These are phyloP conservation scores for Apocheima hispidaria DNA, from an alignment of 2,888 invertebrate species.

Conservation along the genomic window DNA sequence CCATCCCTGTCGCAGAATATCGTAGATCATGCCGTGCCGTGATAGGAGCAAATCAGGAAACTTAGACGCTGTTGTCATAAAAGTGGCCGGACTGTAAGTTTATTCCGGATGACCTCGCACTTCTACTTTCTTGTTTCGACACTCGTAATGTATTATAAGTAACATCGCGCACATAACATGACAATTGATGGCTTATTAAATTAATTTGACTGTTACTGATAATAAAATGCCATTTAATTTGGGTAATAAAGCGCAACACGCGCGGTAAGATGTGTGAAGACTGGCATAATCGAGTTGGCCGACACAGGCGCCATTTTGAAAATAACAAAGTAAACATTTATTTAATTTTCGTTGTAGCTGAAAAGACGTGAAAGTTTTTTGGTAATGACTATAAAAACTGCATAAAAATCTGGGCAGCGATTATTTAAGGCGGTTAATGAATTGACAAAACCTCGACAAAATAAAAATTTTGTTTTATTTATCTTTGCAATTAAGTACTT, in stretches of 20 bases:
- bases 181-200: conserved; percentile 52
- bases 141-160: conserved; percentile 33
- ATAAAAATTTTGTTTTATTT: background rate
- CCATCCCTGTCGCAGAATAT: no score
- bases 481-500: background rate
- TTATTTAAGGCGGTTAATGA: background rate
- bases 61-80: background rate
- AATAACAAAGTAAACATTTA: no score
- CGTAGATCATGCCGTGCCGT: no score
- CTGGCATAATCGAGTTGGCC: conserved; percentile 18
- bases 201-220: conserved; percentile 52
- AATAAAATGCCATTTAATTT: conserved; percentile 49
- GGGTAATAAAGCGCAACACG: conserved; percentile 34
- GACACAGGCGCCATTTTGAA: conserved; percentile 11
- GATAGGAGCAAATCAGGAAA: background rate
- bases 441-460: background rate
- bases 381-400: background rate
- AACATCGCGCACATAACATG: conserved; percentile 38
- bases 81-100: background rate
- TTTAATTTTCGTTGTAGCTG: no score
- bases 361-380: conserved; percentile 11
- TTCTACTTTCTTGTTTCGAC: conserved; percentile 12
- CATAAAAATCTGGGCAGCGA: background rate
- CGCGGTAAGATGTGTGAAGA: conserved; percentile 27
- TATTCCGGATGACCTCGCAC: conserved; percentile 3